These are phyloP conservation scores for Scaptodrosophila lebanonensis DNA, from an alignment of 1,140 invertebrate species.

Conservation along the genomic window DNA sequence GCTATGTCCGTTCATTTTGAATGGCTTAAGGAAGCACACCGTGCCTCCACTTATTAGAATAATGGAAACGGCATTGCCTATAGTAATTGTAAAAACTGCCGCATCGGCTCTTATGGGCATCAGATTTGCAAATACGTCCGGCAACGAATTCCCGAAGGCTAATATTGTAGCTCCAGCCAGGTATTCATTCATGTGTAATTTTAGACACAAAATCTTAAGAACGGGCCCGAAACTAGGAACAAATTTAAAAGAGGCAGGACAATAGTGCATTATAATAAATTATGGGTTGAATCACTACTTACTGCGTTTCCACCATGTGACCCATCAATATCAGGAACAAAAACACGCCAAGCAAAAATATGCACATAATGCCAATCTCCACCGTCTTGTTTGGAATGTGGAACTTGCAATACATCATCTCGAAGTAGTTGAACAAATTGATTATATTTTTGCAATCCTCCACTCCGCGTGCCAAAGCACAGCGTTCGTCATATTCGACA, in stretches of 20 bases:
- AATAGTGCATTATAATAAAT: too few species aligned
- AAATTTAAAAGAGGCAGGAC: neutral
- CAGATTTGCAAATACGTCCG: slow-evolving; percentile 37
- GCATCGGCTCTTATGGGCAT: slow-evolving; percentile 43
- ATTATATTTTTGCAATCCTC: slow-evolving; percentile 1
- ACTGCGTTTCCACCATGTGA: neutral
- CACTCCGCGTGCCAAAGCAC: neutral
- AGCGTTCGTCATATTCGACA: slow-evolving; percentile 3
- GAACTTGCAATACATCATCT: slow-evolving; percentile 14
- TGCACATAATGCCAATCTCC: neutral
- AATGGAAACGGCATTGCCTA: slow-evolving; percentile 33
- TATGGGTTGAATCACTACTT: too few species aligned
- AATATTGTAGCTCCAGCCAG: slow-evolving; percentile 37
- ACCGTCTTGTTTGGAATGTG: neutral
- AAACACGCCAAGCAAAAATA: neutral
- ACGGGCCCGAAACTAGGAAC: slow-evolving; percentile 20
- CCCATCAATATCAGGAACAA: neutral
- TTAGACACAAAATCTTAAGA: slow-evolving; percentile 29
- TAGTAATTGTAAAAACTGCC: slow-evolving; percentile 34
- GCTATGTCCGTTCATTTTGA: slow-evolving; percentile 28
- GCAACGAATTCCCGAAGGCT: slow-evolving; percentile 34
- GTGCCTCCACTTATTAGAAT: slow-evolving; percentile 34
- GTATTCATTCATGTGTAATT: slow-evolving; percentile 43
- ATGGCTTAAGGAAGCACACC: slow-evolving; percentile 34
- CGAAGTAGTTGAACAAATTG: slow-evolving; percentile 14